Conservation (phyloP, 2,797 vertebrate species). For the Sylvilagus floridanus region DNA sequence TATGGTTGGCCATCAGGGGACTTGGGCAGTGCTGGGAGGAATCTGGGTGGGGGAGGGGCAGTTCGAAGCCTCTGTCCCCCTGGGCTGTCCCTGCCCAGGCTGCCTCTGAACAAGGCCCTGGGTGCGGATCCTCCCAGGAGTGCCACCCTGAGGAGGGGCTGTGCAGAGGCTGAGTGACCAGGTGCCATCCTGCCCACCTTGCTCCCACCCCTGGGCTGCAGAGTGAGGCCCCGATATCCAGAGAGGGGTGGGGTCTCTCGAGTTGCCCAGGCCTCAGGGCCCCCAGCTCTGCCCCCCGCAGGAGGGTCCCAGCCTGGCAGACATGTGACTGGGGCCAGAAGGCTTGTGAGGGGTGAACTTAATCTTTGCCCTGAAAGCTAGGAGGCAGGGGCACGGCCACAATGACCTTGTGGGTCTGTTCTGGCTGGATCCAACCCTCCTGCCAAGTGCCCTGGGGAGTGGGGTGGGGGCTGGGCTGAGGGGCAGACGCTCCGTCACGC, state of each 20-base stretch:
- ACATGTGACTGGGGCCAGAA: not conserved
- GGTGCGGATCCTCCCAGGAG: not conserved
- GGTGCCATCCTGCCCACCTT: too few species aligned
- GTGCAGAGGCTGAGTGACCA: not conserved
- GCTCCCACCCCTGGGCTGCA: not conserved
- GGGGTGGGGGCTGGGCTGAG: not conserved
- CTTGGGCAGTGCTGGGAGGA: not conserved
- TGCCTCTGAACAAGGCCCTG: not conserved
- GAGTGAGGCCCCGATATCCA: not conserved
- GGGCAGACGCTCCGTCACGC: constrained; percentile 77
- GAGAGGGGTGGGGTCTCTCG: not conserved
- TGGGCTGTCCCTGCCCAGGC: not conserved
- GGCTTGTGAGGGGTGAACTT: not conserved
- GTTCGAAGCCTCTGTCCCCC: not conserved
- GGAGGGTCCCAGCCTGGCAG: not conserved
- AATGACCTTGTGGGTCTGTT: not conserved
- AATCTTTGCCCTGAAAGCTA: not conserved
- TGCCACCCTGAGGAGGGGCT: not conserved
- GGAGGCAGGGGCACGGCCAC: not conserved
- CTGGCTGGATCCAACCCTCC: not conserved
- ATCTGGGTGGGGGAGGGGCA: not conserved
- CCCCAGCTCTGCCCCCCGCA: not conserved
- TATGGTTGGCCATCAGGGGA: accelerated
- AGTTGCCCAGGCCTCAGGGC: not conserved
- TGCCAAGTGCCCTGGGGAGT: not conserved